phyloP scores from a whole-genome alignment of 2,113 vertebrate species.

The Takifugu bimaculatus region DNA sequence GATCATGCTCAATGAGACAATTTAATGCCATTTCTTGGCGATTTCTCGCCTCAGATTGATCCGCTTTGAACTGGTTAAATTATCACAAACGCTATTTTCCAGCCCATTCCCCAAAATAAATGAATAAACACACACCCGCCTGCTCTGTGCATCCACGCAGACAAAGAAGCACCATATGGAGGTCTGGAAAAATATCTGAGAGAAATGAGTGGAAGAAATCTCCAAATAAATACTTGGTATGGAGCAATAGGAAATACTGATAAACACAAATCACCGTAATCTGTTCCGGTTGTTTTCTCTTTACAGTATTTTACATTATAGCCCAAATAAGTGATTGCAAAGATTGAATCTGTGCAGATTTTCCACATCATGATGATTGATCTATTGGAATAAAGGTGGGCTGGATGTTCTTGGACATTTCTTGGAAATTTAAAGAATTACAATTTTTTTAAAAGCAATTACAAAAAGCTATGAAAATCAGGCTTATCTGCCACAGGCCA shows the following conservation, averaged over 20 bases:
- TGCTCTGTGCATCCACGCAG: conserved; percentile 18
- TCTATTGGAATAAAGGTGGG: conserved; percentile 34
- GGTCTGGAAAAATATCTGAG: conserved; percentile 19
- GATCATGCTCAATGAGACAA: conserved; percentile 53
- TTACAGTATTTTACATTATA: conserved; percentile 10
- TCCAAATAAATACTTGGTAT: conserved; percentile 34
- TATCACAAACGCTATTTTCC: conserved; percentile 61
- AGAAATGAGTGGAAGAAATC: conserved; percentile 22
- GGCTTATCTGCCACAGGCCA: conserved; percentile 39
- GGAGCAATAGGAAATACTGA: conserved; percentile 24
- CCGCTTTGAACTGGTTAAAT: conserved; percentile 63
- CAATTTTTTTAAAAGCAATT: conserved; percentile 4
- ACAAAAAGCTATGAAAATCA: conserved; percentile 56
- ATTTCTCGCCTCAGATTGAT: conserved; percentile 52
- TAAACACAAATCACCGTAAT: conserved; percentile 31
- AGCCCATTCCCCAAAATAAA: conserved; percentile 57
- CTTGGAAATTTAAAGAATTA: too few relatives aligned
- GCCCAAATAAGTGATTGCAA: background rate
- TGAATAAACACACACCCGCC: conserved; percentile 52
- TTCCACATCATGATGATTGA: conserved; percentile 36
- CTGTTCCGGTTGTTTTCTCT: conserved; percentile 9
- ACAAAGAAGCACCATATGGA: conserved; percentile 41
- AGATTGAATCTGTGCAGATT: conserved; percentile 18
- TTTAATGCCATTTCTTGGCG: conserved; percentile 60
- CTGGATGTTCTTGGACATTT: conserved; percentile 24